These are phyloP conservation scores for Pygocentrus nattereri DNA, from an alignment of 2,797 vertebrate species.

Conservation along the genomic window DNA sequence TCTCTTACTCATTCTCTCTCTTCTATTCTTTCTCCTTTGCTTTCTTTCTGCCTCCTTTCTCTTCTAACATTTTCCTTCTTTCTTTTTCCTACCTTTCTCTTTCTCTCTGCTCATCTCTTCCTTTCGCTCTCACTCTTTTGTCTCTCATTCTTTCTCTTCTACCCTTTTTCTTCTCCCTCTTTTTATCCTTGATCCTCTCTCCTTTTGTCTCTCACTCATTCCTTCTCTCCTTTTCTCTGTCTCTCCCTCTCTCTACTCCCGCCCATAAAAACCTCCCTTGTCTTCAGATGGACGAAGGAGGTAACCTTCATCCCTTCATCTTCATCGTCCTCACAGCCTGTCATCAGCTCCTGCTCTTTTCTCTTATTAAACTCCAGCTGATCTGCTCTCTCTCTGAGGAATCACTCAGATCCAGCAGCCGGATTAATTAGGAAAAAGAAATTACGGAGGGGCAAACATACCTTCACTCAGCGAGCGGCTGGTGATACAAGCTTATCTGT, in stretches of 20 bases:
- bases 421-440: background rate
- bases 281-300: background rate
- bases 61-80: background rate
- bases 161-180: background rate
- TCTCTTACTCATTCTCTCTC: background rate
- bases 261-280: background rate
- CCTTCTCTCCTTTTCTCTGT: background rate
- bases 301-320: conserved; percentile 43
- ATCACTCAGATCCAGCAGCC: background rate
- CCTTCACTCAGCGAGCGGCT: background rate
- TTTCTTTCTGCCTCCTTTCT: background rate
- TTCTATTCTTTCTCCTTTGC: background rate
- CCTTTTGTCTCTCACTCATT: background rate
- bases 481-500: too few relatives aligned
- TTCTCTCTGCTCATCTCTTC: background rate
- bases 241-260: too few relatives aligned
- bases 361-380: conserved; percentile 25
- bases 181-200: background rate
- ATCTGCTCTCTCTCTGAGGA: background rate
- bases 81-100: background rate
- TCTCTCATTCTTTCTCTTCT: background rate
- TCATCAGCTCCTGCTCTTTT: conserved; percentile 8
- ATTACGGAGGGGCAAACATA: background rate
- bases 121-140: background rate
- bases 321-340: background rate